Conservation (phyloP, 2,888 invertebrate species). For the Tetranychus piercei region DNA sequence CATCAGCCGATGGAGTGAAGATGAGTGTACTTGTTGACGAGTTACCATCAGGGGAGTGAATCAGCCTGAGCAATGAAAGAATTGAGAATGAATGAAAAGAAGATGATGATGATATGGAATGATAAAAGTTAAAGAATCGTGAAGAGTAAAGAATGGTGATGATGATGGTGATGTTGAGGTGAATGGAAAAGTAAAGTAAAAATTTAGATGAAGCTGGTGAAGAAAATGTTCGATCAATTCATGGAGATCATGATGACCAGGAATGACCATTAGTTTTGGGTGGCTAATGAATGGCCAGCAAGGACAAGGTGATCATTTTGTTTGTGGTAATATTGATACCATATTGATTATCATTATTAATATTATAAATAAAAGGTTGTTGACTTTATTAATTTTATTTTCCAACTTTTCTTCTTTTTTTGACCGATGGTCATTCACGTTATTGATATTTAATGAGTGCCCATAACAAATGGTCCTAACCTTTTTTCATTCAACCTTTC, state of each 20-base stretch:
- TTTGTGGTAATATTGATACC: not conserved
- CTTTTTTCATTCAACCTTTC: no score
- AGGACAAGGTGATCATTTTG: not conserved
- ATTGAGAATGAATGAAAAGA: not conserved
- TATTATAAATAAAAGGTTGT: not conserved
- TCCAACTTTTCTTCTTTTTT: not conserved
- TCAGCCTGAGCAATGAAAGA: constrained; percentile 2
- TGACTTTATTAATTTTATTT: not conserved
- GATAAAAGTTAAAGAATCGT: not conserved
- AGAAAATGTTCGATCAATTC: not conserved
- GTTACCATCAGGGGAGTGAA: constrained; percentile 11
- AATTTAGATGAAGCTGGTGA: not conserved
- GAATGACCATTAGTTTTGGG: not conserved
- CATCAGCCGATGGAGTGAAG: constrained; percentile 4
- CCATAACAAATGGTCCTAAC: no score
- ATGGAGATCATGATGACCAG: not conserved
- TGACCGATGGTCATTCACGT: not conserved
- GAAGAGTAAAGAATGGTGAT: not conserved
- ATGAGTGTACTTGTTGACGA: constrained; percentile 9
- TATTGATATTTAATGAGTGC: no score
- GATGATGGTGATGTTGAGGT: not conserved
- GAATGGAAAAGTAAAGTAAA: not conserved
- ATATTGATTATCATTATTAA: not conserved
- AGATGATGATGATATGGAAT: not conserved
- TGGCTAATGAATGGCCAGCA: not conserved